These are phyloP conservation scores for Pyrrhia umbra DNA, from an alignment of 2,888 invertebrate species.

Conservation along the genomic window DNA sequence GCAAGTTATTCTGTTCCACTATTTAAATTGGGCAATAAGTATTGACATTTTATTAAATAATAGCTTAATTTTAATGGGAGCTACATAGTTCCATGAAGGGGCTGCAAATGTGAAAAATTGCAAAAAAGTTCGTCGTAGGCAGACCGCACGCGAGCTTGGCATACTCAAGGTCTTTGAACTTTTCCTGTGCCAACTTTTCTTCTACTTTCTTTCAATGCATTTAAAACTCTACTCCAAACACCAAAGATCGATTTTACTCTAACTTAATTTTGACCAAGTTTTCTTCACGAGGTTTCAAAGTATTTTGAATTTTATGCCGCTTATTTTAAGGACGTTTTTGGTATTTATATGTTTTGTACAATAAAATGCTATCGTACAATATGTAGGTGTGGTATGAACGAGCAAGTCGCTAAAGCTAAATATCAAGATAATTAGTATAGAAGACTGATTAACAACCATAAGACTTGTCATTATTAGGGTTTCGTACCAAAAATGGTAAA, in stretches of 20 bases:
- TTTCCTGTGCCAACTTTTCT: conserved; percentile 71
- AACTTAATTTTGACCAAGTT: conserved; percentile 16
- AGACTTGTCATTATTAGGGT: no score
- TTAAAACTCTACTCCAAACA: conserved; percentile 47
- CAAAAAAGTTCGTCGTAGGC: conserved; percentile 61
- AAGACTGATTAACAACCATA: neutral
- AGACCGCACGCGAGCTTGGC: conserved; percentile 64
- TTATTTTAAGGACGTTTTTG: conserved; percentile 1
- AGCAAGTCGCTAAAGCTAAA: conserved; percentile 19
- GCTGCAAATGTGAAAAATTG: conserved; percentile 8
- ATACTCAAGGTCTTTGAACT: conserved; percentile 69
- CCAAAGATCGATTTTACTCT: conserved; percentile 22
- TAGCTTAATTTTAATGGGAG: conserved; percentile 15
- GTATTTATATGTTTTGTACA: conserved; percentile 3
- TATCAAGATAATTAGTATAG: conserved; percentile 16
- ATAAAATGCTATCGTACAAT: conserved; percentile 22
- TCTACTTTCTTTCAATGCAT: conserved; percentile 29
- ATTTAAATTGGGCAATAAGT: neutral
- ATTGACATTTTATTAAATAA: neutral
- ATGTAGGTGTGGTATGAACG: conserved; percentile 42
- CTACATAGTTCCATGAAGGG: conserved; percentile 17
- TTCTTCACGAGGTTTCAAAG: conserved; percentile 32
- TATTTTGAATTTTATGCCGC: conserved; percentile 17
- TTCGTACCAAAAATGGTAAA: no score
- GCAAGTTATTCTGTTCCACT: neutral